These are phyloP conservation scores for Cryptotermes secundus DNA, from an alignment of 1,140 invertebrate genomes.

Conservation along the genomic window DNA sequence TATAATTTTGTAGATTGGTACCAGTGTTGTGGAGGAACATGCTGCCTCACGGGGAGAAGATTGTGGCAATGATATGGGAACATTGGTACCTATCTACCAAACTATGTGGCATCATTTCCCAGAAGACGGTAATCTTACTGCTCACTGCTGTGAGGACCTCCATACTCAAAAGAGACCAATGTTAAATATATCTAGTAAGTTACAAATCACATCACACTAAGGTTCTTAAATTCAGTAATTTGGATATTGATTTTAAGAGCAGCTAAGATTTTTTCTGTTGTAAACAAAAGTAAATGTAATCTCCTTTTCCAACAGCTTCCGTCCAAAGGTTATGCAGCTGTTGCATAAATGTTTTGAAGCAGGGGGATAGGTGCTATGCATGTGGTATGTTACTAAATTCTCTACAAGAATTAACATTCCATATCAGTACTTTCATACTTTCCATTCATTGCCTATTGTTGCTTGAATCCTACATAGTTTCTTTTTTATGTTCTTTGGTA, in stretches of 20 bases:
- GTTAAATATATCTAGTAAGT: no score
- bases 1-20: no score
- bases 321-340: neutral
- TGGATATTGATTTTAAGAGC: neutral
- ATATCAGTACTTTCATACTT: neutral
- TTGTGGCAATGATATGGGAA: no score
- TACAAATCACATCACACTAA: no score
- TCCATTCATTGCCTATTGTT: neutral
- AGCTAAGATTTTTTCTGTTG: neutral
- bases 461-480: neutral
- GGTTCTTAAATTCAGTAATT: no score
- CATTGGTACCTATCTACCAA: no score
- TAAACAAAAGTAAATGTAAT: neutral
- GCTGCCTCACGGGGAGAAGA: no score
- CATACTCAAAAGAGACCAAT: no score
- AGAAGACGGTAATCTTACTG: no score
- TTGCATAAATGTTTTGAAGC: neutral
- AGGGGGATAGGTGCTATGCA: constrained; percentile 9
- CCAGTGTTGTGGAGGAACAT: no score
- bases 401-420: neutral
- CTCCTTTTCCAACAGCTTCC: constrained; percentile 1
- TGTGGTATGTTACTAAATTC: neutral
- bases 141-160: no score
- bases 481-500: neutral
- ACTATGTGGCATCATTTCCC: no score